Evolutionary conservation across 92 coral and sea anemone species (phyloP).

Genomic region (Phenganax subtilis): DNA sequence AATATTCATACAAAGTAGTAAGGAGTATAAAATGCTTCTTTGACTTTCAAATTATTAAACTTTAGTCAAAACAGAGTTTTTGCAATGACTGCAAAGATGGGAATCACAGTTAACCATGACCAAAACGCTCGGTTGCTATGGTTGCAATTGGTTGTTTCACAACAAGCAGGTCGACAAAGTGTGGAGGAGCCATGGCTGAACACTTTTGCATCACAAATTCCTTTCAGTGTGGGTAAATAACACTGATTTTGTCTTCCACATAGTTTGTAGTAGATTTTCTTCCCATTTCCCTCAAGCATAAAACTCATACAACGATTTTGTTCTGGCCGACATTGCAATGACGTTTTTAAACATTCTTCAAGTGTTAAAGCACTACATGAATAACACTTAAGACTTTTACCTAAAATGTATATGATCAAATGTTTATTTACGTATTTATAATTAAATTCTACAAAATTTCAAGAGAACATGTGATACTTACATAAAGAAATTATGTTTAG

Average conservation of each 20-base stretch:
- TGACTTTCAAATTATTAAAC: neutral
- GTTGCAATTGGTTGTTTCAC: constrained; percentile 16
- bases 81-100: neutral
- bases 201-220: neutral
- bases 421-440: neutral
- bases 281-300: constrained; percentile 10
- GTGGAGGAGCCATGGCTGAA: neutral
- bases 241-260: constrained; percentile 12
- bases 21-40: too few relatives aligned
- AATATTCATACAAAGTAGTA: too few relatives aligned
- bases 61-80: neutral
- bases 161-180: constrained; percentile 24
- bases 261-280: constrained; percentile 6
- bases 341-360: neutral
- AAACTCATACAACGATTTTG: constrained; percentile 29
- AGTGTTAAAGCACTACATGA: neutral
- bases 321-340: constrained; percentile 9
- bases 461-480: constrained; percentile 1
- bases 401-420: neutral
- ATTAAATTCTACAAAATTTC: neutral
- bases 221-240: neutral
- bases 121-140: neutral
- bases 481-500: constrained; percentile 5
- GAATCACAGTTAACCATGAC: constrained; percentile 18
- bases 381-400: constrained; percentile 20